These are phyloP conservation scores for Stichodactyla mertensii DNA, from an alignment of 64 coral and sea anemone genomes.

Conservation along the genomic window DNA sequence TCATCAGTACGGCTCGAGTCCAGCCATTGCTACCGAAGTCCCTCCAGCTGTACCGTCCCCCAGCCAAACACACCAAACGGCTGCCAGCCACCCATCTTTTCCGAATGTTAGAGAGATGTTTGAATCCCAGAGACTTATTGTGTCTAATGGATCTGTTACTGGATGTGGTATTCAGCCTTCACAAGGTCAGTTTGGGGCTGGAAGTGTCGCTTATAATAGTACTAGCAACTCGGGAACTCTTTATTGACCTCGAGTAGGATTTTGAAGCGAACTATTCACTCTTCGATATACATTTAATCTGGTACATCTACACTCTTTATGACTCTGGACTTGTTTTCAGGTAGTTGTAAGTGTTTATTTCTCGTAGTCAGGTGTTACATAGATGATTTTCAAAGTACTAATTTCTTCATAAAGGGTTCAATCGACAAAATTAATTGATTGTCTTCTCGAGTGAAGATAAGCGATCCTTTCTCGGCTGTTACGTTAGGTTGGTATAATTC, in stretches of 20 bases:
- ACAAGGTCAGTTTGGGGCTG: slow-evolving; percentile 27
- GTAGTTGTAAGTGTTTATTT: not conserved
- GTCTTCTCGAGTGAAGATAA: not conserved
- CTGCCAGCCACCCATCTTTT: not conserved
- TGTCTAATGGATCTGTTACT: slow-evolving; percentile 8
- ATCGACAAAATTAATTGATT: slow-evolving; percentile 6
- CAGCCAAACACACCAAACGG: not conserved
- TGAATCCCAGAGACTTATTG: slow-evolving; percentile 3
- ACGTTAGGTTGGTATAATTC: not conserved
- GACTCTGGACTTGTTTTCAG: not conserved
- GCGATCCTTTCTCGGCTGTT: not conserved
- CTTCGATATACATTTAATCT: not conserved
- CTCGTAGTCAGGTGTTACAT: not conserved
- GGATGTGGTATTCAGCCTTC: not conserved
- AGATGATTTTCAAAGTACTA: not conserved
- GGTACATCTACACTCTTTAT: not conserved
- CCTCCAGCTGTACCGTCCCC: not conserved
- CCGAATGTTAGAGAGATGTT: slow-evolving; percentile 16
- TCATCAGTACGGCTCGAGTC: slow-evolving; percentile 25
- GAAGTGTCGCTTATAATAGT: slow-evolving; percentile 14
- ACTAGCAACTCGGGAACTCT: slow-evolving; percentile 6
- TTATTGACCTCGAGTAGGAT: slow-evolving; percentile 14
- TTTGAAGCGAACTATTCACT: not conserved
- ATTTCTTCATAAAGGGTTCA: not conserved
- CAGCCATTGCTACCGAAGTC: not conserved